phyloP scores from a whole-genome alignment of 2,797 vertebrate species.

The Limosa lapponica region DNA sequence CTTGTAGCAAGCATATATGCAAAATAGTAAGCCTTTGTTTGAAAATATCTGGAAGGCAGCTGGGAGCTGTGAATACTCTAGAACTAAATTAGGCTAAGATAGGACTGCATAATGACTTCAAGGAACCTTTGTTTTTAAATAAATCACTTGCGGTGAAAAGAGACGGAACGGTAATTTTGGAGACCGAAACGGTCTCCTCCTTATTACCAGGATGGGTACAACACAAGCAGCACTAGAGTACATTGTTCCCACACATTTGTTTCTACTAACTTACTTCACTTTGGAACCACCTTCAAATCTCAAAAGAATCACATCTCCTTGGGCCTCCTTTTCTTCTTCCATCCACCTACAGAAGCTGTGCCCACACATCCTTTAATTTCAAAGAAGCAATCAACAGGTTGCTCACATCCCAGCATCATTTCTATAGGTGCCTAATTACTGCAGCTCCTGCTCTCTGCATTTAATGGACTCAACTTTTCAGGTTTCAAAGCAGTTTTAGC shows the following conservation, averaged over 20 bases:
- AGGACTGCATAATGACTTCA: neutral
- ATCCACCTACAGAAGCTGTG: neutral
- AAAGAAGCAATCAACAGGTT: neutral
- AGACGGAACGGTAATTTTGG: neutral
- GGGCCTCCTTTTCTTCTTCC: neutral
- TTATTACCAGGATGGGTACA: neutral
- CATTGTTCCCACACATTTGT: neutral
- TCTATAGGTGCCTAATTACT: neutral
- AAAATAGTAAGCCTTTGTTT: neutral
- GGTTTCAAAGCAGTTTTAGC: neutral
- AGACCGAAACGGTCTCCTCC: neutral
- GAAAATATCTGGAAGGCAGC: slow-evolving; percentile 13
- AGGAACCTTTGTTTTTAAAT: slow-evolving; percentile 25
- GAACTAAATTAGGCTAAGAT: slow-evolving; percentile 3
- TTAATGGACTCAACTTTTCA: neutral
- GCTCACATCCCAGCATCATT: neutral
- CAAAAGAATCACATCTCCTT: neutral
- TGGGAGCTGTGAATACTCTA: neutral
- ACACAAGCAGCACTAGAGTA: neutral
- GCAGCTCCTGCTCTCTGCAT: neutral
- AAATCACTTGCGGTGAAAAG: neutral
- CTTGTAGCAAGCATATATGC: neutral
- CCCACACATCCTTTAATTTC: neutral
- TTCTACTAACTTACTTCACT: neutral
- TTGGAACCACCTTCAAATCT: neutral